Percentiles rank a stretch among this genome's conserved stretches.
Conservation (phyloP, 1,140 invertebrate species). For the Plectrocnemia conspersa region DNA sequence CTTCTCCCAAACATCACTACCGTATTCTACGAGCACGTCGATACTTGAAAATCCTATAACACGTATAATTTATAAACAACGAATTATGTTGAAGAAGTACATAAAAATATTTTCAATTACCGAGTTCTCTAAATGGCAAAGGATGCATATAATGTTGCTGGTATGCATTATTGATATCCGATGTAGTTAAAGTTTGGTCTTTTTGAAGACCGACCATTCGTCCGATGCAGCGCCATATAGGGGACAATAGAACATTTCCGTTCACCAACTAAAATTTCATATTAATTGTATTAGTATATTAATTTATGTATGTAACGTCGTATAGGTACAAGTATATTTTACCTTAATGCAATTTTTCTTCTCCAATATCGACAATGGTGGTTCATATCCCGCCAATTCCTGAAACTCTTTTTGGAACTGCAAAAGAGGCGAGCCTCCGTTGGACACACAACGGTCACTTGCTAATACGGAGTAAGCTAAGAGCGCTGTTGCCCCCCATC, state of each 20-base stretch:
- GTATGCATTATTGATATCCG: conserved; percentile 40
- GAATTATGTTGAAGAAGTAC: background rate
- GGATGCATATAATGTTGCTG: conserved; percentile 40
- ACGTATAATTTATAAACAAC: background rate
- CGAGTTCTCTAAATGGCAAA: conserved; percentile 40
- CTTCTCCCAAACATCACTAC: conserved; percentile 39
- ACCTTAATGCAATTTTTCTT: conserved; percentile 39
- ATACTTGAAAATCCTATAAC: conserved; percentile 39
- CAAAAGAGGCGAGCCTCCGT: conserved; percentile 43
- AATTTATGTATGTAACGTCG: no score
- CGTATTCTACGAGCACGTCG: conserved; percentile 40
- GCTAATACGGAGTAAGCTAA: conserved; percentile 43
- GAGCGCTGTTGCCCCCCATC: conserved; percentile 38
- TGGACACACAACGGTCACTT: conserved; percentile 44
- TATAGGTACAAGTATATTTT: no score
- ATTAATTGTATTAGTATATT: no score
- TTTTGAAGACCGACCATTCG: conserved; percentile 41
- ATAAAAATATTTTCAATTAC: conserved; percentile 32
- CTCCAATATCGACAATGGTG: conserved; percentile 38
- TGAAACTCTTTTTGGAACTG: conserved; percentile 44
- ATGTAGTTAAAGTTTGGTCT: conserved; percentile 36
- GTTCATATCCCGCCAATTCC: conserved; percentile 37
- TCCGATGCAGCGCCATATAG: conserved; percentile 44
- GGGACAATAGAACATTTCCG: conserved; percentile 38
- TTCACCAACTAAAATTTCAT: conserved; percentile 32